Percentiles rank a stretch among this genome's conserved stretches.
Conservation (phyloP, 2,113 vertebrate species). For the Cettia cetti region DNA sequence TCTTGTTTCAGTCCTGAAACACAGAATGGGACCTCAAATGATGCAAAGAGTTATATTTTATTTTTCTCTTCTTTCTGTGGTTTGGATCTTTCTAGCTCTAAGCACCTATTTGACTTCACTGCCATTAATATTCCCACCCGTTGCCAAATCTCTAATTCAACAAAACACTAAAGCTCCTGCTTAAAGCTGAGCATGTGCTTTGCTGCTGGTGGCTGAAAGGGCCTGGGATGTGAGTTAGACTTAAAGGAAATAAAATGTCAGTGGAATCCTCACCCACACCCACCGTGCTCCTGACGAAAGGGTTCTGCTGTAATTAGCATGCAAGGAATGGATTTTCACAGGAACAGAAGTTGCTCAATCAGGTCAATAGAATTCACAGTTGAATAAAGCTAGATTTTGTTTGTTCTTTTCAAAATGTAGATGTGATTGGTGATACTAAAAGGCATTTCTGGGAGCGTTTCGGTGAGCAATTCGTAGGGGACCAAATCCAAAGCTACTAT, state of each 20-base stretch:
- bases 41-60: not conserved
- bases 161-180: not conserved
- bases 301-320: not conserved
- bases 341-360: conserved; percentile 61
- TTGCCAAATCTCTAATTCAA: conserved; percentile 1
- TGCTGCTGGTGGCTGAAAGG: not conserved
- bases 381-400: conserved; percentile 60
- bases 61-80: not conserved
- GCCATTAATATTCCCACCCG: not conserved
- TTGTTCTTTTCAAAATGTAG: conserved; percentile 54
- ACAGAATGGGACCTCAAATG: not conserved
- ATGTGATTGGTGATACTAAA: conserved; percentile 42
- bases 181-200: not conserved
- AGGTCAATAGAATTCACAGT: conserved; percentile 61
- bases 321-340: not conserved
- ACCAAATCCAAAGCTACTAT: not conserved
- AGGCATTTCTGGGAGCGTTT: not conserved
- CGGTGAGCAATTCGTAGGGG: not conserved
- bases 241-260: not conserved
- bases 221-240: not conserved
- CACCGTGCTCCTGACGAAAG: not conserved
- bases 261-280: not conserved
- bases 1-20: not conserved
- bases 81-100: not conserved
- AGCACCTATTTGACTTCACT: not conserved